Percentiles rank a stretch among this genome's conserved stretches.
phyloP scores from a whole-genome alignment of 2,888 invertebrate species.

The Ophraella communa region DNA sequence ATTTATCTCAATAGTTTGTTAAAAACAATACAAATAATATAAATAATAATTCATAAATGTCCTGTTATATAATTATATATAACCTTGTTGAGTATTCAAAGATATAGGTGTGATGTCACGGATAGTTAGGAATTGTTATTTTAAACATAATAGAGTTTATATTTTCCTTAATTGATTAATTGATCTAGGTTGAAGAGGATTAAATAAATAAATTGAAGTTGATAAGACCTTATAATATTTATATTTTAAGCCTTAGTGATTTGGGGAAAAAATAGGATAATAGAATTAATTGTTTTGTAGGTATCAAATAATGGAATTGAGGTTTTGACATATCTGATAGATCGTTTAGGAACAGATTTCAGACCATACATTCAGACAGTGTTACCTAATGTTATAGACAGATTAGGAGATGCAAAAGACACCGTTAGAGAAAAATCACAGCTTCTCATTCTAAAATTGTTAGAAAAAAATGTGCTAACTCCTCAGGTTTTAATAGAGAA shows the following conservation, averaged over 20 bases:
- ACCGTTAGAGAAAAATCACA: conserved; percentile 74
- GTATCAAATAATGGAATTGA: conserved; percentile 92
- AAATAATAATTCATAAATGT: too few species aligned
- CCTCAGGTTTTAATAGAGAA: conserved; percentile 78
- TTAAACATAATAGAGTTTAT: conserved; percentile 24
- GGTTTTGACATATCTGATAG: conserved; percentile 83
- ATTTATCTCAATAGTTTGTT: too few species aligned
- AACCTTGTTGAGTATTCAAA: conserved; percentile 1
- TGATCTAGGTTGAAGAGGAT: background rate
- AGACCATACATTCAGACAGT: conserved; percentile 84
- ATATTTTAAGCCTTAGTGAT: too few species aligned
- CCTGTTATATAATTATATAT: background rate
- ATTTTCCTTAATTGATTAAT: conserved; percentile 15
- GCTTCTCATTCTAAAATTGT: conserved; percentile 72
- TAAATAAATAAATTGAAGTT: background rate
- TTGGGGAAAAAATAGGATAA: too few species aligned
- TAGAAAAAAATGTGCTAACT: conserved; percentile 73
- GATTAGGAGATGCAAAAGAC: conserved; percentile 65
- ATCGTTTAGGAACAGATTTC: conserved; percentile 87
- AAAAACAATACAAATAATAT: too few species aligned
- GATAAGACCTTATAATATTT: background rate
- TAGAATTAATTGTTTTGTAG: too few species aligned
- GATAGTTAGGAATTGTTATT: conserved; percentile 28
- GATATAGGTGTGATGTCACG: conserved; percentile 33
- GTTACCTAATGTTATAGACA: conserved; percentile 82